Base-by-base conservation (phyloP, 2,888 invertebrate species). In the Dryobota labecula region DNA sequence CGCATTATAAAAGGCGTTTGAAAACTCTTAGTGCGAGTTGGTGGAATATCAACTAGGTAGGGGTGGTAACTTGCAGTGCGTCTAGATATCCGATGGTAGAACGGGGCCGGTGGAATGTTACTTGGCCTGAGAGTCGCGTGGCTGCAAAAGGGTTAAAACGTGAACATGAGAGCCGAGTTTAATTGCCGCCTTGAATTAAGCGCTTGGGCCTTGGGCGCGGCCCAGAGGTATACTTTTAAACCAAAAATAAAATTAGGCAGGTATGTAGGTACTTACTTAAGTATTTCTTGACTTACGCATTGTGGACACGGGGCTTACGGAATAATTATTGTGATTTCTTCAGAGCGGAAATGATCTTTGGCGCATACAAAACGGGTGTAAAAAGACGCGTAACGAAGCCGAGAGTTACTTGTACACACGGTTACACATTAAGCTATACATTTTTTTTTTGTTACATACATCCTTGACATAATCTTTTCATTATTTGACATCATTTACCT, bases 81-180 rank as follows among this genome's bases (percentile, higher is more conserved):
- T n/a, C n/a, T n/a, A n/a, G n/a, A n/a, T n/a, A n/a, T n/a, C n/a
- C n/a, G n/a, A n/a, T n/a, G n/a, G n/a, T n/a, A n/a, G n/a, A n/a
- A n/a, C n/a, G n/a, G n/a, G n/a, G n/a, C n/a, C n/a, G n/a, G n/a
- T n/a, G n/a, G n/a, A n/a, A n/a, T 8, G 18, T 47, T 47, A 33
- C 11, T 36, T 27, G 9, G 30, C 15, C 33, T 45, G n/a, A 45
- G n/a, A 47, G 24, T 71, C 27, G 41, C 56, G 60, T 72, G 73
- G 66, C 60, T 54, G 54, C 43, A 47, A 74, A 74, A 66, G 41
- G 41, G 57, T 71, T 63, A 65, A 54, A 38, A 47, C 15, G 63
- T 45, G 51, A 33, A n/a, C n/a, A n/a, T n/a, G n/a, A n/a, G 64
- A 64, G 53, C 38, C 38, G 13, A 63, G 18, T 43, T 30, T 49